phyloP scores from a whole-genome alignment of 2,888 invertebrate species.

The Tillus elongatus region DNA sequence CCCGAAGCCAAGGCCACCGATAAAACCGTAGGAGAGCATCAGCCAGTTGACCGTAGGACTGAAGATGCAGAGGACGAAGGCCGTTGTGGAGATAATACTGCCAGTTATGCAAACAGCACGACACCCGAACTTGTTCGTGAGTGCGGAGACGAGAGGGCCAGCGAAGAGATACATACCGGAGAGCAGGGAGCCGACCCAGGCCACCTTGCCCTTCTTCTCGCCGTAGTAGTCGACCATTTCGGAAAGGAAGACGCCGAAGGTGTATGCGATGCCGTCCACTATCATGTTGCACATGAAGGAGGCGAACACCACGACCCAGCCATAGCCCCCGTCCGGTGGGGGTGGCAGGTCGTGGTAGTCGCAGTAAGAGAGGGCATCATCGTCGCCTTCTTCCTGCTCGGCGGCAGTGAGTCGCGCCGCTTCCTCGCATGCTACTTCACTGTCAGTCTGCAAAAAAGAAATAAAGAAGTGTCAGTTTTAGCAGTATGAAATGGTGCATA shows the following conservation, averaged over 20 bases:
- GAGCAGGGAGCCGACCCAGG: conserved; percentile 90
- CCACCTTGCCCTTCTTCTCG: conserved; percentile 77
- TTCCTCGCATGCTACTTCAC: conserved; percentile 79
- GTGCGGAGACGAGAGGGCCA: conserved; percentile 89
- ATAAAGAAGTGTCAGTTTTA: conserved; percentile 10
- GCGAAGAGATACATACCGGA: conserved; percentile 93
- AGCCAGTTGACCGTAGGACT: conserved; percentile 79
- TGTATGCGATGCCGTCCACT: conserved; percentile 97
- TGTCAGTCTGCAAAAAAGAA: conserved; percentile 63
- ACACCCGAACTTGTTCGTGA: conserved; percentile 94
- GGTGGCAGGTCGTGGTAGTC: conserved; percentile 74
- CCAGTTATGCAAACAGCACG: conserved; percentile 89
- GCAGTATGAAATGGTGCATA: too few species aligned
- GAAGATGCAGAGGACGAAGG: conserved; percentile 82
- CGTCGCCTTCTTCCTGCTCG: conserved; percentile 53
- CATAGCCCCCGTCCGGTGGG: conserved; percentile 86
- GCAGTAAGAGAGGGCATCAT: conserved; percentile 47
- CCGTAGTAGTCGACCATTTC: conserved; percentile 74
- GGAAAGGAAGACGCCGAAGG: conserved; percentile 87
- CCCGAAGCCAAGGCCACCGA: conserved; percentile 66
- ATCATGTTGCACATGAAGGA: conserved; percentile 97
- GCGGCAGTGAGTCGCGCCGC: conserved; percentile 65
- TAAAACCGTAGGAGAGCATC: conserved; percentile 85
- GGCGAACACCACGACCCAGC: conserved; percentile 91
- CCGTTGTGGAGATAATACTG: conserved; percentile 71